A percentile compares a stretch with the other conserved stretches of the same genome.
Conservation (phyloP, 2,797 vertebrate species). For the Morelia viridis region DNA sequence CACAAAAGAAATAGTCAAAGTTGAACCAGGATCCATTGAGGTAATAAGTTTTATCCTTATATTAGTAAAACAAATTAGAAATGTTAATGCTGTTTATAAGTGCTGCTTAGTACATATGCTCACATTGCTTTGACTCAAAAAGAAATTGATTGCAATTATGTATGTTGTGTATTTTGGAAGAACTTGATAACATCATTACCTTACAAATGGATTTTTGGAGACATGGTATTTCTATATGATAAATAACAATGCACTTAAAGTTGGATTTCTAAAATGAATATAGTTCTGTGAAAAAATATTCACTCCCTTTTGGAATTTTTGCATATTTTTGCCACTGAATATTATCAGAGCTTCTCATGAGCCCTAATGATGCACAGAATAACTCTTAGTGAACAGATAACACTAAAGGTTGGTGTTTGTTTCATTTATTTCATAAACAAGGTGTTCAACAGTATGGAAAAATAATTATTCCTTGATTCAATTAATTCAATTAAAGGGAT, state of each 20-base stretch:
- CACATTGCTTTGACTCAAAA: not conserved
- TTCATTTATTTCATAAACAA: not conserved
- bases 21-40: slow-evolving; percentile 89
- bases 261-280: not conserved
- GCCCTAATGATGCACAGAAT: not conserved
- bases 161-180: not conserved
- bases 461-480: not conserved
- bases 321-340: not conserved
- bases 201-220: not conserved
- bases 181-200: not conserved
- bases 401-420: not conserved
- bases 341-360: not conserved
- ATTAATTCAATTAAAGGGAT: not conserved
- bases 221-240: not conserved
- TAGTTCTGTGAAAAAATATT: not conserved
- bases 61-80: slow-evolving; percentile 58
- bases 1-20: slow-evolving; percentile 79
- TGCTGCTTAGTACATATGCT: not conserved
- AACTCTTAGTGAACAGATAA: not conserved
- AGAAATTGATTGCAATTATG: slow-evolving; percentile 16
- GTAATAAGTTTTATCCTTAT: slow-evolving; percentile 78
- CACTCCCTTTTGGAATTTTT: not conserved
- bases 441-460: not conserved
- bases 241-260: not conserved
- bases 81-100: slow-evolving; percentile 29